These are phyloP conservation scores for Hippoglossus stenolepis DNA, from an alignment of 2,113 vertebrate species.

Conservation along the genomic window DNA sequence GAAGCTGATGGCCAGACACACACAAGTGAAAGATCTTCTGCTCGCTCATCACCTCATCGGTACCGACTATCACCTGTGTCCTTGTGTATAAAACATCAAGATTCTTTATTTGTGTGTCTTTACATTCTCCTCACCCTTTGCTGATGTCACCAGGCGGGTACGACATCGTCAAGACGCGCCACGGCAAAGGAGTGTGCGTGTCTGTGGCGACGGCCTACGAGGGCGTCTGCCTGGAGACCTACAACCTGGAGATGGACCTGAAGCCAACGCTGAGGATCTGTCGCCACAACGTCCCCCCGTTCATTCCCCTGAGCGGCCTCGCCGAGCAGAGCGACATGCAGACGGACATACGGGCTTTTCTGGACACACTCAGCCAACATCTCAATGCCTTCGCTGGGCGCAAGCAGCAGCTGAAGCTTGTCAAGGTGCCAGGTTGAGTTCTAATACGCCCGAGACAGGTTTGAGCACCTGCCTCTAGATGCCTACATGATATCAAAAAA, in stretches of 20 bases:
- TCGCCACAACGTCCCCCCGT: slow-evolving; percentile 82
- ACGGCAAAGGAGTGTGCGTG: slow-evolving; percentile 73
- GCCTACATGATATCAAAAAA: no score
- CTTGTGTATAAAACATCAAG: not conserved
- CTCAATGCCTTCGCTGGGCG: slow-evolving; percentile 80
- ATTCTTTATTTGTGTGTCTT: not conserved
- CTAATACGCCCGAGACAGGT: no score
- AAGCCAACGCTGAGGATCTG: slow-evolving; percentile 65
- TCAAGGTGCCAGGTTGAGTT: slow-evolving; percentile 71
- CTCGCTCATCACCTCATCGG: slow-evolving; percentile 78
- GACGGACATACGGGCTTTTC: slow-evolving; percentile 67
- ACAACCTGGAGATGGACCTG: slow-evolving; percentile 79
- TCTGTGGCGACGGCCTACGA: slow-evolving; percentile 77
- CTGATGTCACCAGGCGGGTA: slow-evolving; percentile 74
- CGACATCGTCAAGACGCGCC: slow-evolving; percentile 63
- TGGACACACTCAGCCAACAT: slow-evolving; percentile 70
- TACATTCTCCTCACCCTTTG: not conserved
- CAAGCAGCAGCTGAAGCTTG: slow-evolving; percentile 76
- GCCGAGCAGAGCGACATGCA: slow-evolving; percentile 63
- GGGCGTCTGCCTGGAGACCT: slow-evolving; percentile 76
- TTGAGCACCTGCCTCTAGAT: no score
- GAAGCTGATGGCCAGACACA: slow-evolving; percentile 66
- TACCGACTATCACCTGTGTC: slow-evolving; percentile 38
- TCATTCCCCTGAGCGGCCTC: slow-evolving; percentile 74
- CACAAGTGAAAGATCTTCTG: slow-evolving; percentile 77